Evolutionary conservation across 1,140 invertebrate genomes (phyloP).

Genomic region (Drosophila simulans): DNA sequence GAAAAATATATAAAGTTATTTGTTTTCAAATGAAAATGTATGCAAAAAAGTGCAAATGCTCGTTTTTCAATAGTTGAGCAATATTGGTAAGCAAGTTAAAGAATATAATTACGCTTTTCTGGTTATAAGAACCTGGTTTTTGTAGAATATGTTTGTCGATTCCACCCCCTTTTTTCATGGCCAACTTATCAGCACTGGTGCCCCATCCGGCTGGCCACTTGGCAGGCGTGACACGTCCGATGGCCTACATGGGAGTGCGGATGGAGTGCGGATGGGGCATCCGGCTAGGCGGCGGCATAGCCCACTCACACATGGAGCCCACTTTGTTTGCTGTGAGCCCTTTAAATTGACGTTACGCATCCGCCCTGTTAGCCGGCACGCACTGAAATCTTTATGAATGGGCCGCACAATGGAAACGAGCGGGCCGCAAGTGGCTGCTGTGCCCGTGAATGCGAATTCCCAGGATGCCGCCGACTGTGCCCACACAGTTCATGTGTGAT

Average conservation of each 20-base stretch:
- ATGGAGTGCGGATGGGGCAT: not conserved
- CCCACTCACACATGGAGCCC: slow-evolving; percentile 2
- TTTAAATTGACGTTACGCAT: slow-evolving; percentile 74
- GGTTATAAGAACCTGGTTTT: too few species aligned
- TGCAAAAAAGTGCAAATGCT: too few species aligned
- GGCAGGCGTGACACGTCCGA: slow-evolving; percentile 57
- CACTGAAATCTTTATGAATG: slow-evolving; percentile 61
- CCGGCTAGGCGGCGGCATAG: not conserved
- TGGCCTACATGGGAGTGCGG: not conserved
- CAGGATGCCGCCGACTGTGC: not conserved
- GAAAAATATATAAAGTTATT: too few species aligned
- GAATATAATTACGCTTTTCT: too few species aligned
- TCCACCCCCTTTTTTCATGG: not conserved
- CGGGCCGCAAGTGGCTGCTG: not conserved
- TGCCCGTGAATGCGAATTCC: not conserved
- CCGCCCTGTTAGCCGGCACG: slow-evolving; percentile 48
- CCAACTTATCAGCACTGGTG: not conserved
- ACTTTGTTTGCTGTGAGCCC: slow-evolving; percentile 39
- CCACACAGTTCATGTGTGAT: slow-evolving; percentile 40
- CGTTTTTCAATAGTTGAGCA: too few species aligned
- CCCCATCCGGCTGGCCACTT: slow-evolving; percentile 34
- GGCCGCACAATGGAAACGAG: slow-evolving; percentile 22
- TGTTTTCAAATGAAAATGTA: too few species aligned
- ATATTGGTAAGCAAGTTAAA: too few species aligned
- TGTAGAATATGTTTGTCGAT: too few species aligned